A percentile compares a stretch with the other conserved stretches of the same genome.
Evolutionary conservation across 2,797 vertebrate species (phyloP).

Genomic region (Anolis apletophallus): DNA sequence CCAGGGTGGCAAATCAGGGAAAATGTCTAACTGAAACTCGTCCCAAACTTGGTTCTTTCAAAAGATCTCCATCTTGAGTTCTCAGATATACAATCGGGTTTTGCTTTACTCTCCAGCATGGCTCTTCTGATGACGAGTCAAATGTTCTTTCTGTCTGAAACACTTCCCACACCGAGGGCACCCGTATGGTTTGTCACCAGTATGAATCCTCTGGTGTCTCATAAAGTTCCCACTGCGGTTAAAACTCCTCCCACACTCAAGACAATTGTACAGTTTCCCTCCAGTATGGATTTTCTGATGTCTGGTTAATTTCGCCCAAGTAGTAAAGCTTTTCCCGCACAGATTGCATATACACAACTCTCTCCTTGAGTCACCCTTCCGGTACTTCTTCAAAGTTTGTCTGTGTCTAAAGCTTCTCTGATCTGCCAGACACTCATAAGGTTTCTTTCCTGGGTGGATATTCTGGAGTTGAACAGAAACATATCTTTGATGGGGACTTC

Average conservation of each 20-base stretch:
- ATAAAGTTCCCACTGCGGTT: not conserved
- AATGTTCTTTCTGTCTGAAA: not conserved
- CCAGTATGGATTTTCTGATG: slow-evolving; percentile 7
- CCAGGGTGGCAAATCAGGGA: not conserved
- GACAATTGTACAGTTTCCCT: not conserved
- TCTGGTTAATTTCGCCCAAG: not conserved
- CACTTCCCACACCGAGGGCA: not conserved
- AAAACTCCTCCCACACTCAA: not conserved
- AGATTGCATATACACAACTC: slow-evolving; percentile 22
- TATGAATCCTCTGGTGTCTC: slow-evolving; percentile 8
- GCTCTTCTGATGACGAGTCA: not conserved
- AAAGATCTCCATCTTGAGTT: not conserved
- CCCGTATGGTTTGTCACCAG: slow-evolving; percentile 12
- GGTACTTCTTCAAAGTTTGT: slow-evolving; percentile 23
- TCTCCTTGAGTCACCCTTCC: not conserved
- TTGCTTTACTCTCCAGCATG: not conserved
- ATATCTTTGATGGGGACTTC: not conserved
- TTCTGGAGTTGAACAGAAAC: slow-evolving; percentile 3
- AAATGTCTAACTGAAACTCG: not conserved
- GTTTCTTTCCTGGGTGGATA: slow-evolving; percentile 10
- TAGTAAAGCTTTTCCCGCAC: slow-evolving; percentile 46
- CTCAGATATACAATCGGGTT: not conserved
- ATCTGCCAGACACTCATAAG: slow-evolving; percentile 51
- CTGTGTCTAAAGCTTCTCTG: slow-evolving; percentile 44
- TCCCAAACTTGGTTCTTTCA: not conserved